These are phyloP conservation scores for Falcaria lacertinaria DNA, from an alignment of 2,888 invertebrate genomes.

Conservation along the genomic window DNA sequence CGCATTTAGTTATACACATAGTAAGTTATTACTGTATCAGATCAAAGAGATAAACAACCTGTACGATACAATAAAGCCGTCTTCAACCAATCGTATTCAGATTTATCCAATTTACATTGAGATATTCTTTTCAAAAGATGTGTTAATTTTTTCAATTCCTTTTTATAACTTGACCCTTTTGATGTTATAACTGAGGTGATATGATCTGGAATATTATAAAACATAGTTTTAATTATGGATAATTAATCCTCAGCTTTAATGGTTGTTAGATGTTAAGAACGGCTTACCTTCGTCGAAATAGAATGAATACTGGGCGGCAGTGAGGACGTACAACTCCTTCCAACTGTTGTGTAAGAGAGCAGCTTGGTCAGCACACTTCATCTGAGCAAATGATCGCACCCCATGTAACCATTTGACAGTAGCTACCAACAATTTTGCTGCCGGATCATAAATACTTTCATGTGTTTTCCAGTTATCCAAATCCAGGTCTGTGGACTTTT, in stretches of 20 bases:
- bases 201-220: conserved; percentile 51
- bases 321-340: conserved; percentile 90
- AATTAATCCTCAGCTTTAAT: too few relatives aligned
- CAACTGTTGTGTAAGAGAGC: conserved; percentile 88
- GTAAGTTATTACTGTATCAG: too few relatives aligned
- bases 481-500: background rate
- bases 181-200: conserved; percentile 43
- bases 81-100: conserved; percentile 92
- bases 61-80: conserved; percentile 89
- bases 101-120: conserved; percentile 85
- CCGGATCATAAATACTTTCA: conserved; percentile 80
- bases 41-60: conserved; percentile 70
- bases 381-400: conserved; percentile 86
- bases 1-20: background rate
- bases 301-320: conserved; percentile 89
- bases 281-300: conserved; percentile 86
- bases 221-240: too few relatives aligned
- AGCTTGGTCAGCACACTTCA: conserved; percentile 83
- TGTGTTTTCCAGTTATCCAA: conserved; percentile 59
- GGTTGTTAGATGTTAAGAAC: too few relatives aligned
- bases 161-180: conserved; percentile 77
- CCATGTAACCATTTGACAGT: conserved; percentile 90
- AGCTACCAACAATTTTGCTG: conserved; percentile 87
- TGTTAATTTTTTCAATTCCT: conserved; percentile 68
- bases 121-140: conserved; percentile 83